These are phyloP conservation scores for Ochropacha duplaris DNA, from an alignment of 2,888 invertebrate species.

Conservation along the genomic window DNA sequence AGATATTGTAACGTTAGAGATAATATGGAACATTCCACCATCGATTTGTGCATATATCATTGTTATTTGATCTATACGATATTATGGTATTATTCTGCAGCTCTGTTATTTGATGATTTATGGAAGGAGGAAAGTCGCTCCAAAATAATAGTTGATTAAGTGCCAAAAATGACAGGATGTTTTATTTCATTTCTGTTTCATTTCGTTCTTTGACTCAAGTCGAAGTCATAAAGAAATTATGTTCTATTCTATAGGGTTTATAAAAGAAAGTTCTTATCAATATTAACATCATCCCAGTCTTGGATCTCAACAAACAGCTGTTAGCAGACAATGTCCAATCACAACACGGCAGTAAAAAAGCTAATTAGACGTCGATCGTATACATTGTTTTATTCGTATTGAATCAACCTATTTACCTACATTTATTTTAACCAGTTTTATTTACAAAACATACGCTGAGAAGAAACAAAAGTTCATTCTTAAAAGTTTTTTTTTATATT, in stretches of 20 bases:
- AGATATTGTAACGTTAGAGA: constrained; percentile 20
- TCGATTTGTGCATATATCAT: background rate
- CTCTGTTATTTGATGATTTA: no score
- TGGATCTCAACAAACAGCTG: constrained; percentile 42
- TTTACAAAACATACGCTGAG: no score
- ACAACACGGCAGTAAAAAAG: constrained; percentile 40
- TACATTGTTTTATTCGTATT: constrained; percentile 23
- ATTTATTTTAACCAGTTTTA: constrained; percentile 14
- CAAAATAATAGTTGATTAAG: no score
- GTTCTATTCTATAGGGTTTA: no score
- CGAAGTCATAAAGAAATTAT: no score
- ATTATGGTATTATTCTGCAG: no score
- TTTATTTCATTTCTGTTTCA: no score
- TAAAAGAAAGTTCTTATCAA: constrained; percentile 25
- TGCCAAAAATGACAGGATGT: no score
- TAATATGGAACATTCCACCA: constrained; percentile 26
- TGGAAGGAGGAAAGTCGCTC: no score
- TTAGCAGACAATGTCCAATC: constrained; percentile 48
- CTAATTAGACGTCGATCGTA: constrained; percentile 42
- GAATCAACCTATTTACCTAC: constrained; percentile 34
- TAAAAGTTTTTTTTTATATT: no score
- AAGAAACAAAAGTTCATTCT: no score
- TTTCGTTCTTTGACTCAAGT: no score
- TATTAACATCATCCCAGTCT: constrained; percentile 24
- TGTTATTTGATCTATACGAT: background rate